Percentiles rank a stretch among this genome's conserved stretches.
phyloP scores from a whole-genome alignment of 2,797 vertebrate genomes.

The Enteromius treurensis region DNA sequence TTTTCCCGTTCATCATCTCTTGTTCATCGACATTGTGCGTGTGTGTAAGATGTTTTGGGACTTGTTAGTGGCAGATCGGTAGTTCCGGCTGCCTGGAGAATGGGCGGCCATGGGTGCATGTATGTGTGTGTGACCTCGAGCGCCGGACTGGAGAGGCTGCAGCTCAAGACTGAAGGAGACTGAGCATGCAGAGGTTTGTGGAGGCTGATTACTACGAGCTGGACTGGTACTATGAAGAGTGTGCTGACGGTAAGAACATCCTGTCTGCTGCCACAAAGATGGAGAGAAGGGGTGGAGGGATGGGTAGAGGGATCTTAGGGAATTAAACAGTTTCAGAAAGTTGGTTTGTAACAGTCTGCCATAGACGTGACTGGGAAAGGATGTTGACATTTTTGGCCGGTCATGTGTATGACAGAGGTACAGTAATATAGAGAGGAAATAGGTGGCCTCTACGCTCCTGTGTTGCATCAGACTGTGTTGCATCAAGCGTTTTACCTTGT shows the following conservation, averaged over 20 bases:
- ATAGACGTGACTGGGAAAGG: neutral
- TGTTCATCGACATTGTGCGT: constrained; percentile 43
- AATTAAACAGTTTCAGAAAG: constrained; percentile 24
- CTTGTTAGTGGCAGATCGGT: constrained; percentile 21
- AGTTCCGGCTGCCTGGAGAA: constrained; percentile 42
- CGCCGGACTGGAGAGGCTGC: constrained; percentile 67
- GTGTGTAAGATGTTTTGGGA: constrained; percentile 26
- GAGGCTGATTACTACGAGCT: constrained; percentile 97
- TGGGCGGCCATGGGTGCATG: constrained; percentile 59
- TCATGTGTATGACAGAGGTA: neutral
- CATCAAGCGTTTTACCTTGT: constrained; percentile 25
- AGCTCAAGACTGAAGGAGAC: constrained; percentile 71
- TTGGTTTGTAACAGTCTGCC: neutral
- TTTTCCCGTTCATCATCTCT: constrained; percentile 23
- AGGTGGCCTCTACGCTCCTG: constrained; percentile 4
- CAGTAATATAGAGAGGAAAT: neutral
- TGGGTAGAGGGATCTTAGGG: neutral
- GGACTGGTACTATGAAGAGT: constrained; percentile 99
- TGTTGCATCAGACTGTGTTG: constrained; percentile 56
- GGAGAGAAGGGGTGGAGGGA: neutral
- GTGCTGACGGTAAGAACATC: constrained; percentile 89
- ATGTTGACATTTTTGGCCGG: neutral
- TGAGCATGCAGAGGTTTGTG: constrained; percentile 95
- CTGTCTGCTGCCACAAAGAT: neutral
- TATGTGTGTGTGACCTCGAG: constrained; percentile 74